Evolutionary conservation across 2,113 vertebrate genomes (phyloP).

Genomic region (Aspidoscelis tigris): DNA sequence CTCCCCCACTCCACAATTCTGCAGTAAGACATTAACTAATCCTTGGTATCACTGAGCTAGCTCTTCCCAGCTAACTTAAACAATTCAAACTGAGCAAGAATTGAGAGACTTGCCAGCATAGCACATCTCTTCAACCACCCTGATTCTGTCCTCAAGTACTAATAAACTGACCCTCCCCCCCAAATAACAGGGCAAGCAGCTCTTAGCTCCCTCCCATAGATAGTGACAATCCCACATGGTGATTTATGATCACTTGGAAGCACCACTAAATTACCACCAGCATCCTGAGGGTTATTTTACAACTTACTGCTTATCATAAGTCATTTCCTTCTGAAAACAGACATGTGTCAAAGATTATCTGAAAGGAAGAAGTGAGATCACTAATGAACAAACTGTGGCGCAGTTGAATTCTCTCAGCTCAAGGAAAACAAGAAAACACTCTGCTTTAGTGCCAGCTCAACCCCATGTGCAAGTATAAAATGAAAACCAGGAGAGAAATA

Average conservation of each 20-base stretch:
- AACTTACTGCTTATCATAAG: constrained; percentile 13
- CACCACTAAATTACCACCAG: neutral
- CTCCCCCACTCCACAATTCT: too few relatives aligned
- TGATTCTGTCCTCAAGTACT: too few relatives aligned
- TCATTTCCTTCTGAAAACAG: constrained; percentile 6
- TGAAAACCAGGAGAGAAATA: constrained; percentile 1
- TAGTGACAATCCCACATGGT: too few relatives aligned
- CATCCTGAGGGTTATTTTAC: constrained; percentile 20
- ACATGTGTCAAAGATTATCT: constrained; percentile 27
- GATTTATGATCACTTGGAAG: neutral
- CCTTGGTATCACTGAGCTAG: too few relatives aligned
- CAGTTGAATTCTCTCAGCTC: constrained; percentile 12
- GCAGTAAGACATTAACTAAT: too few relatives aligned
- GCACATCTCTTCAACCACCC: too few relatives aligned
- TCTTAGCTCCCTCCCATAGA: too few relatives aligned
- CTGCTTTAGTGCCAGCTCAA: neutral
- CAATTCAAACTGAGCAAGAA: too few relatives aligned
- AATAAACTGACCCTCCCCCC: too few relatives aligned
- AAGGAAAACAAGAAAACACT: constrained; percentile 6
- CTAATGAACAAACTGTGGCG: constrained; percentile 6
- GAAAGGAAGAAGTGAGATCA: constrained; percentile 13
- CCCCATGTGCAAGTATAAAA: constrained; percentile 5
- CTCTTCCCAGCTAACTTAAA: too few relatives aligned
- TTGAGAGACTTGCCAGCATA: too few relatives aligned
- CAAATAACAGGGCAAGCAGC: neutral